Conservation (phyloP, 2,113 vertebrate genomes). For the Rhombomys opimus region DNA sequence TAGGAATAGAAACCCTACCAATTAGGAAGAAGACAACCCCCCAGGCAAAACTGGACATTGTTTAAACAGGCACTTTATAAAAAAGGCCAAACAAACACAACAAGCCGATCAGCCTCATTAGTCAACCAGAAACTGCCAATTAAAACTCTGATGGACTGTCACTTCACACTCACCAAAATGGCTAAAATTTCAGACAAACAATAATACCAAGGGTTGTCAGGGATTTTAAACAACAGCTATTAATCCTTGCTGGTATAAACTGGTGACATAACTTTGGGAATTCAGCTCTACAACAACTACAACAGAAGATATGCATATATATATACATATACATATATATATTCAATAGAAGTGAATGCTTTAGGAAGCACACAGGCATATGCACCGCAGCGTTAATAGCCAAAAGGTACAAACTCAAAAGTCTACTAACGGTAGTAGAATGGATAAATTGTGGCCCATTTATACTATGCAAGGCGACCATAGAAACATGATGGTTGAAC, state of each 20-base stretch:
- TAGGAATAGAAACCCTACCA: background rate
- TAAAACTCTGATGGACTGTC: background rate
- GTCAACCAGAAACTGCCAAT: background rate
- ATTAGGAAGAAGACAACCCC: background rate
- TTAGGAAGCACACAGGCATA: background rate
- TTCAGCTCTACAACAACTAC: background rate
- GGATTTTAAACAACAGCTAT: background rate
- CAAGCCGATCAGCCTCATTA: background rate
- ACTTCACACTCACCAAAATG: background rate
- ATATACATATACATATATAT: background rate
- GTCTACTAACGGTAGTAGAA: background rate
- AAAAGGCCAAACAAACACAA: background rate
- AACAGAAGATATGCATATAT: background rate
- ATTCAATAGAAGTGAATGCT: background rate
- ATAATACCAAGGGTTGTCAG: background rate
- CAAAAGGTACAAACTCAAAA: background rate
- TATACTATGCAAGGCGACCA: background rate
- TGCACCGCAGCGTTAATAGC: background rate
- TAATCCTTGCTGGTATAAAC: background rate
- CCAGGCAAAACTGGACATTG: background rate
- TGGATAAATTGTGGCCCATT: accelerated
- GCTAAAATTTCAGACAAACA: slow-evolving; percentile 13
- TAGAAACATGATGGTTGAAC: background rate
- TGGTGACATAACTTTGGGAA: background rate
- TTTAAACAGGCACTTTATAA: background rate